These are phyloP conservation scores for Anguilla anguilla DNA, from an alignment of 2,797 vertebrate species.

Conservation along the genomic window DNA sequence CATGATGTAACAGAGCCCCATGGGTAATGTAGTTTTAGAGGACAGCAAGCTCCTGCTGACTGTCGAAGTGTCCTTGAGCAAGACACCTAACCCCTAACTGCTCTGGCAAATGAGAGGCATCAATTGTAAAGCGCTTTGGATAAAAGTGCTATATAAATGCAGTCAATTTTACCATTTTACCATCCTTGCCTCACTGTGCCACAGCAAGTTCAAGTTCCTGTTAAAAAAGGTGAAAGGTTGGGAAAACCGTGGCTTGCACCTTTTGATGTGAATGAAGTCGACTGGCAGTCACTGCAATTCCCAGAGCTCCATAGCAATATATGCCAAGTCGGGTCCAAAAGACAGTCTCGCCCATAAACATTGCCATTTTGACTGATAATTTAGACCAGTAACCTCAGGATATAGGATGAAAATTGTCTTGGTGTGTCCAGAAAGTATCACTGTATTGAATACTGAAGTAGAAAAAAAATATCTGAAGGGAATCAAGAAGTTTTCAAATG, in stretches of 20 bases:
- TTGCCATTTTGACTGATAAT: not conserved
- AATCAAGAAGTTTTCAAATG: not conserved
- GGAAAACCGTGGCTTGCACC: not conserved
- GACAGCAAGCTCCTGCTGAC: conserved; percentile 52
- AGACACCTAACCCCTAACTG: no score
- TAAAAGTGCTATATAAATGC: no score
- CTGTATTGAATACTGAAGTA: not conserved
- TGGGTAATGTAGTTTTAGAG: conserved; percentile 66
- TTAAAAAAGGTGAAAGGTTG: not conserved
- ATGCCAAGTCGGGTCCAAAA: not conserved
- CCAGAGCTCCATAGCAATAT: not conserved
- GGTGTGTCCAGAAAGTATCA: not conserved
- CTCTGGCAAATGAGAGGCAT: no score
- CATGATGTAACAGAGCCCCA: conserved; percentile 63
- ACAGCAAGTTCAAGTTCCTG: not conserved
- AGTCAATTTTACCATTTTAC: no score
- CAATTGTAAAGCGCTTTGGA: no score
- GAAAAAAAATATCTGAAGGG: not conserved
- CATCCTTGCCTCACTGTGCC: not conserved
- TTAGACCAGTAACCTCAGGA: not conserved
- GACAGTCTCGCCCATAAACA: not conserved
- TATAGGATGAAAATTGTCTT: not conserved
- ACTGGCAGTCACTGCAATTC: not conserved
- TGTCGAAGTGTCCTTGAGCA: no score
- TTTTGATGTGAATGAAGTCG: not conserved